Percentiles rank a stretch among this genome's conserved stretches.
Conservation (phyloP, 2,888 invertebrate species). For the Cylindroiulus punctatus region DNA sequence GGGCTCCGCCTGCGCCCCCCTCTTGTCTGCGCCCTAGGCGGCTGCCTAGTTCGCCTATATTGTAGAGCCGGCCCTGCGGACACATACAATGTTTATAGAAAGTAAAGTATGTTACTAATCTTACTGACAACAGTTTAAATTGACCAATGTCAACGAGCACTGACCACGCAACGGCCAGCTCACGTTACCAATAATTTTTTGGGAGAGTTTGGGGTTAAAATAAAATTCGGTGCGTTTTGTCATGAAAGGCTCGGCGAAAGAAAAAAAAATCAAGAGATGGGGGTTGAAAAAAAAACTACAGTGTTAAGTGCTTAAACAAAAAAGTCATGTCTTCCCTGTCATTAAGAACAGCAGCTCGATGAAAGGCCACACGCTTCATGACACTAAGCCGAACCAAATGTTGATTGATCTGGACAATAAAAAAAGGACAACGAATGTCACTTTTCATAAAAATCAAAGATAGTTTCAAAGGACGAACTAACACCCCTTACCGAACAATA, state of each 20-base stretch:
- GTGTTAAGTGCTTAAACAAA: slow-evolving; percentile 16
- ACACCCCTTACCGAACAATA: neutral
- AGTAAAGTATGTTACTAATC: too few species aligned
- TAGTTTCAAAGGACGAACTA: neutral
- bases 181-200: neutral
- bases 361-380: neutral
- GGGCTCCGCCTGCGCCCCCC: too few species aligned
- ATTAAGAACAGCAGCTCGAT: neutral
- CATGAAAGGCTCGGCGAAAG: slow-evolving; percentile 19
- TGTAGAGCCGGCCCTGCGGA: too few species aligned
- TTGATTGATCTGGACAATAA: slow-evolving; percentile 19
- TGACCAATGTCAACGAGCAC: too few species aligned
- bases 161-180: neutral
- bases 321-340: neutral
- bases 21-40: too few species aligned
- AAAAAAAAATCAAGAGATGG: neutral
- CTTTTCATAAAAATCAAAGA: neutral
- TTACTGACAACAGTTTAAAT: too few species aligned
- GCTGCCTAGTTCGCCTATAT: too few species aligned
- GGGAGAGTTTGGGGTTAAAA: neutral
- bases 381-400: neutral
- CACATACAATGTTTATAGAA: too few species aligned
- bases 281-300: neutral
- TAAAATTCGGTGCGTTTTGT: neutral
- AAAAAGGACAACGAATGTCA: neutral